Conservation (phyloP, 2,888 invertebrate species). For the Periphyllus acericola region DNA sequence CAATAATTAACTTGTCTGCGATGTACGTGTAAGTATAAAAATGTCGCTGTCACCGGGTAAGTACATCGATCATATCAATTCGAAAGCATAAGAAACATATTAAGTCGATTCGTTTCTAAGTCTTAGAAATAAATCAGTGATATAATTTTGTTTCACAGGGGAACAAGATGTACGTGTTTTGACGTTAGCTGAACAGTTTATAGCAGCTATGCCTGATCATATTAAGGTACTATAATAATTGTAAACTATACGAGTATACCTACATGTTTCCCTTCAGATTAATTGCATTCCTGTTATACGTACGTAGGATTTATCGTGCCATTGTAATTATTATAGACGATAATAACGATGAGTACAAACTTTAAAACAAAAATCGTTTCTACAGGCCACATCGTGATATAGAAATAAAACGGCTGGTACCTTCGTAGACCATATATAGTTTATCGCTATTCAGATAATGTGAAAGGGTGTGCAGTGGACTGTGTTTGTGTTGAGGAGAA, state of each 20-base stretch:
- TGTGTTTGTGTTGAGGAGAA: background rate
- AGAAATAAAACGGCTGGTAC: background rate
- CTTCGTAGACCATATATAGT: background rate
- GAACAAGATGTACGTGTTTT: slow-evolving; percentile 91
- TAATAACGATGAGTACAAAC: too few relatives aligned
- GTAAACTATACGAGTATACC: too few relatives aligned
- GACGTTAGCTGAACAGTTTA: slow-evolving; percentile 96
- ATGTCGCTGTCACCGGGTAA: slow-evolving; percentile 19
- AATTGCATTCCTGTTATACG: too few relatives aligned
- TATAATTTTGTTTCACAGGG: slow-evolving; percentile 72
- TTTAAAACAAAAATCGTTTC: too few relatives aligned
- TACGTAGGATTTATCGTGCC: too few relatives aligned
- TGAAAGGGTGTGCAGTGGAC: background rate
- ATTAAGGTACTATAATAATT: slow-evolving; percentile 78
- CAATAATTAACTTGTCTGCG: background rate
- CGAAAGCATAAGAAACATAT: background rate
- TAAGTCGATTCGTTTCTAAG: background rate
- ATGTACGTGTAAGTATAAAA: slow-evolving; percentile 15
- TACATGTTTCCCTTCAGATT: too few relatives aligned
- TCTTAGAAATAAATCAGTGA: background rate
- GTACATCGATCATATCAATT: background rate
- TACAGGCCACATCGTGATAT: too few relatives aligned
- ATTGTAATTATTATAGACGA: too few relatives aligned
- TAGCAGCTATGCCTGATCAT: slow-evolving; percentile 96
- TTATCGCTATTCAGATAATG: too few relatives aligned